Base-by-base conservation (phyloP, 1,140 invertebrate species). In the Bombus fervidus region DNA sequence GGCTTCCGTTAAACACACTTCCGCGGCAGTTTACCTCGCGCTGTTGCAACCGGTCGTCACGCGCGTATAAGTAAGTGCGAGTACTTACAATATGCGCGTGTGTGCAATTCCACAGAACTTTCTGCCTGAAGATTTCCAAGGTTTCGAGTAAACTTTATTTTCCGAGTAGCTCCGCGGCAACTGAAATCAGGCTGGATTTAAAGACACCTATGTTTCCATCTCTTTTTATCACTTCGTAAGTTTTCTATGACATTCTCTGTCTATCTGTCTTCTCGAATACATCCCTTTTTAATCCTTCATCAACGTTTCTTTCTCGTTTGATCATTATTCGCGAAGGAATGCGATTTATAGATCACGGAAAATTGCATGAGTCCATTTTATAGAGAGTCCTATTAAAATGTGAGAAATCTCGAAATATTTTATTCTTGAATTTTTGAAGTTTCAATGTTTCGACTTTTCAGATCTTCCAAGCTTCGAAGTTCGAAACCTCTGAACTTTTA, bases 131-230 rank as follows among this genome's bases (percentile, higher is more conserved):
- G 88, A 90, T 90, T 90, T 90, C 83, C 86, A 72, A 90, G 76
- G 80, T 57, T 68, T 86, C 57, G 83, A 59, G 83, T 72, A 81
- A 90, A 90, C 89, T 90, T 90, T 90, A 88, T 90, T 77, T 83
- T 69, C 69, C 80, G 31, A 86, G 69, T 76, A 76, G 25, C 57
- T 77, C 31, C n/a, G 15, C 22, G 57, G 68, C 75, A 81, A 85
- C 76, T 66, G 84, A 76, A 62, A 62, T 79, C 64, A 57, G 57
- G 43, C 22, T 72, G 80, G 18, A 41, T 72, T 81, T 86, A 83
- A 89, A 85, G 68, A 66, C n/a, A 13, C 12, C 25, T 43, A 13
- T 8, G 13, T 15, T 18, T 15, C 25, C 3, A 5, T 39, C 31
- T 66, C 31, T 31, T 18, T 37, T 15, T 15, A n/a, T 22, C 28